Evolutionary conservation across 2,888 invertebrate species (phyloP), one percentile per base, ranked within the genome.

Genomic region (Ferrisia virgata): DNA sequence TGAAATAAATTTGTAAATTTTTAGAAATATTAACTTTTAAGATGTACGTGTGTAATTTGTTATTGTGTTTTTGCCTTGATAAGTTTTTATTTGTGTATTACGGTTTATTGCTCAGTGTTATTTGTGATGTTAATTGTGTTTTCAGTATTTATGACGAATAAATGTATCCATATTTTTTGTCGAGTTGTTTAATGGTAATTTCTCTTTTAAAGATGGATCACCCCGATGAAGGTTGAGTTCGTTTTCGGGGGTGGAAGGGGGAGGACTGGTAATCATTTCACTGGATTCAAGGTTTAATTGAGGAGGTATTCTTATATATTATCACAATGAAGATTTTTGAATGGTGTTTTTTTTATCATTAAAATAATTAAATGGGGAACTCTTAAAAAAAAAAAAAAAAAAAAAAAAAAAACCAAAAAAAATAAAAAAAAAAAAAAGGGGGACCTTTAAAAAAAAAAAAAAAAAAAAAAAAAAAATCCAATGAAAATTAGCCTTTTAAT

Each of bases 121-220:
- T 64, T 64, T 64, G 64, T 18, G 18, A 47, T 47, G 47, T 47
- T 47, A 18, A 47, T 47, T 47, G 4, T 72, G 33, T 72, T 72
- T 72, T 72, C 72, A 72, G 72, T 76, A 76, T 76, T 76, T 76
- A 76, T 76, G 72, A 76, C 72, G 36, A 76, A 76, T 76, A 76
- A 76, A 76, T 76, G 31, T 76, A 76, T 76, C 72, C 13, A 36
- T 76, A 36, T 36, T 76, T 64, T 76, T 76, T 76, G 72, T 76
- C 72, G 72, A 76, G 25, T 76, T 76, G 18, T 76, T 76, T 76
- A 33, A 69, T 69, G 31, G 25, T 76, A 18, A 76, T 76, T 33
- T 76, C 28, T 64, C 64, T 64, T 64, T n/a, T 18, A 8, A 18
- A 53, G 15, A 31, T 13, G 28, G 22, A 11, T 53, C 8, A 2